Evolutionary conservation across 2,113 vertebrate genomes (phyloP).

Genomic region (Ciconia stormi): DNA sequence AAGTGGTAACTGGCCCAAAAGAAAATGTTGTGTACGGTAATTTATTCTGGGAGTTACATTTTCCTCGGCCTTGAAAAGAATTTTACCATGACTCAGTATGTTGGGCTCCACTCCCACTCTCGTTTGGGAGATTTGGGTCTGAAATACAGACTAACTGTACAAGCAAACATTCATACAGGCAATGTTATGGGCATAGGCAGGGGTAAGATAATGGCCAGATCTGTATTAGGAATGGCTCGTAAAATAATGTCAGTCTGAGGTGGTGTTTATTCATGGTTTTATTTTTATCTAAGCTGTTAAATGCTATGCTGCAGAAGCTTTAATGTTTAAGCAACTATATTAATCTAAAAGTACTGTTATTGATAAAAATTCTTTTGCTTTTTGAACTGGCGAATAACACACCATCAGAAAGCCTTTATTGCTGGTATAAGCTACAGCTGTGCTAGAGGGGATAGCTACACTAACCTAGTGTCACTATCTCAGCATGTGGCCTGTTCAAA

Average conservation of each 20-base stretch:
- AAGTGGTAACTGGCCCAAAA: slow-evolving; percentile 36
- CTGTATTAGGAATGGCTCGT: fast-evolving
- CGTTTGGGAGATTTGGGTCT: neutral
- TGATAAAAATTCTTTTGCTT: slow-evolving; percentile 35
- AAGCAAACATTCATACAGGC: neutral
- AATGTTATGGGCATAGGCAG: neutral
- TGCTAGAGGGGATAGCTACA: neutral
- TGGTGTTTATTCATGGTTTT: slow-evolving; percentile 24
- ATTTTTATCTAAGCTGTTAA: slow-evolving; percentile 19
- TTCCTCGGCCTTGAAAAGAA: slow-evolving; percentile 4
- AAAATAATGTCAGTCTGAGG: neutral
- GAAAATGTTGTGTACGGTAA: slow-evolving; percentile 12
- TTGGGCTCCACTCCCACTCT: neutral
- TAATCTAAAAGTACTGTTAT: slow-evolving; percentile 27
- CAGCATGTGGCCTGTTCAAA: slow-evolving; percentile 46
- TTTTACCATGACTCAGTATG: slow-evolving; percentile 13
- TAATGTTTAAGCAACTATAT: slow-evolving; percentile 5
- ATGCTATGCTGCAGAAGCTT: neutral
- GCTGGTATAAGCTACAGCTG: slow-evolving; percentile 34
- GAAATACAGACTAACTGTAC: neutral
- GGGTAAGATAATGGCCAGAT: neutral
- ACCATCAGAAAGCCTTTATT: slow-evolving; percentile 8
- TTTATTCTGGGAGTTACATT: slow-evolving; percentile 34
- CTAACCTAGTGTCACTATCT: slow-evolving; percentile 12
- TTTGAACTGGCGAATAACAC: neutral